Percentiles rank a stretch among this genome's conserved stretches.
Evolutionary conservation across 2,797 vertebrate species (phyloP).

Genomic region (Sebastiscus albofasciatus): DNA sequence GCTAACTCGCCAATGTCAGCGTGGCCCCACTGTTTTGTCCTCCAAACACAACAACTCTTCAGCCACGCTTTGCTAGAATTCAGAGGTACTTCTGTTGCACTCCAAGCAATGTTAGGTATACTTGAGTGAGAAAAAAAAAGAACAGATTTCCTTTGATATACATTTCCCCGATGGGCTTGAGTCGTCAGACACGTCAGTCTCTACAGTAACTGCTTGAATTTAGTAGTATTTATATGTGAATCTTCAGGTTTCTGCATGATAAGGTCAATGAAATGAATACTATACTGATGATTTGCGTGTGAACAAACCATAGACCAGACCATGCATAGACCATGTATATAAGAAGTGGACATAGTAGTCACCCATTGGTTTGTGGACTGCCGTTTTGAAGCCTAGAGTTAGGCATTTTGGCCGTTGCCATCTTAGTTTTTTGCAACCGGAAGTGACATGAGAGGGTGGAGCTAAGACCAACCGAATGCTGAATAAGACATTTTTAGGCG

Average conservation of each 20-base stretch:
- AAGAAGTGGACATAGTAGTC: too few relatives aligned
- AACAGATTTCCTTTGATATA: neutral
- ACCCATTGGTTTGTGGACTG: too few relatives aligned
- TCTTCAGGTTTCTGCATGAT: neutral
- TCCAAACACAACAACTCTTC: constrained; percentile 42
- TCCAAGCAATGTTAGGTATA: too few relatives aligned
- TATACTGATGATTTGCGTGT: neutral
- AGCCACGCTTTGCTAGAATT: neutral
- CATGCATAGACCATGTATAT: too few relatives aligned
- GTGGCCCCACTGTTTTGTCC: constrained; percentile 24
- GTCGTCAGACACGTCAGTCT: neutral
- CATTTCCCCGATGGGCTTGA: neutral
- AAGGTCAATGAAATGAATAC: neutral
- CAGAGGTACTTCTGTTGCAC: too few relatives aligned
- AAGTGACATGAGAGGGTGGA: too few relatives aligned
- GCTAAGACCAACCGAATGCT: too few relatives aligned
- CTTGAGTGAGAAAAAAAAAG: too few relatives aligned
- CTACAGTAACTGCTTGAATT: neutral
- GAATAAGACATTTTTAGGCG: too few relatives aligned
- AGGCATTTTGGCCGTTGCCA: too few relatives aligned
- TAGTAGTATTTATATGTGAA: neutral
- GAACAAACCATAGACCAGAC: neutral
- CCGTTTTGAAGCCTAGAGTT: too few relatives aligned
- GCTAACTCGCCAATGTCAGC: constrained; percentile 48
- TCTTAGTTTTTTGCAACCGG: too few relatives aligned